These are phyloP conservation scores for Apogon talboti DNA, from an alignment of 2,797 vertebrate species.

Conservation along the genomic window DNA sequence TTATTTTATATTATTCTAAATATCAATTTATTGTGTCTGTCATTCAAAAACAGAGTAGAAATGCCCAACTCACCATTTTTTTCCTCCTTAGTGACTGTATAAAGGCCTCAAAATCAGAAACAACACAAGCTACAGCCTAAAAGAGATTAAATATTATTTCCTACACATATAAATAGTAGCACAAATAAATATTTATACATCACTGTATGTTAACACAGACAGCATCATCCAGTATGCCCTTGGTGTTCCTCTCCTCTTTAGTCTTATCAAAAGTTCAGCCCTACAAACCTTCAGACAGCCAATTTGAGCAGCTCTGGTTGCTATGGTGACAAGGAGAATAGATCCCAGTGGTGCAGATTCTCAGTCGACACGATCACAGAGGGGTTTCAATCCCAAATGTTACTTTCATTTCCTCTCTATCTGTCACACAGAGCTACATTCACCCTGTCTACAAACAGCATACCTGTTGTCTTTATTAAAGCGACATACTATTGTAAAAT, in stretches of 20 bases:
- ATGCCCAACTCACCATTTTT: neutral
- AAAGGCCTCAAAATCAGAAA: neutral
- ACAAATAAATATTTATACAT: neutral
- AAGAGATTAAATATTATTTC: slow-evolving; percentile 13
- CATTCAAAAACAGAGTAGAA: slow-evolving; percentile 1
- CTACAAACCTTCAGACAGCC: slow-evolving; percentile 46
- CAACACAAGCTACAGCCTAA: neutral
- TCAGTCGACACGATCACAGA: slow-evolving; percentile 59
- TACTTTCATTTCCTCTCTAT: slow-evolving; percentile 18
- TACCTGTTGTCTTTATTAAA: neutral
- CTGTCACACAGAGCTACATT: slow-evolving; percentile 4
- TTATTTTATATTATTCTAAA: neutral
- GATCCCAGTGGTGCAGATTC: slow-evolving; percentile 69
- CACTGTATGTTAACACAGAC: no score
- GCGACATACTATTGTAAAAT: neutral
- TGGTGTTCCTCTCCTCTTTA: slow-evolving; percentile 17
- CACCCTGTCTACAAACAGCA: neutral
- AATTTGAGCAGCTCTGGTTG: slow-evolving; percentile 63
- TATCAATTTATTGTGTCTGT: neutral
- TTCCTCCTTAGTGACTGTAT: neutral
- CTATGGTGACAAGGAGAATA: slow-evolving; percentile 70
- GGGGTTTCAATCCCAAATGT: slow-evolving; percentile 52
- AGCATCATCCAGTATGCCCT: neutral
- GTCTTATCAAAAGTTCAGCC: slow-evolving; percentile 44
- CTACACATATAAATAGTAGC: neutral